phyloP scores from a whole-genome alignment of 2,113 vertebrate species.

The Peromyscus californicus region DNA sequence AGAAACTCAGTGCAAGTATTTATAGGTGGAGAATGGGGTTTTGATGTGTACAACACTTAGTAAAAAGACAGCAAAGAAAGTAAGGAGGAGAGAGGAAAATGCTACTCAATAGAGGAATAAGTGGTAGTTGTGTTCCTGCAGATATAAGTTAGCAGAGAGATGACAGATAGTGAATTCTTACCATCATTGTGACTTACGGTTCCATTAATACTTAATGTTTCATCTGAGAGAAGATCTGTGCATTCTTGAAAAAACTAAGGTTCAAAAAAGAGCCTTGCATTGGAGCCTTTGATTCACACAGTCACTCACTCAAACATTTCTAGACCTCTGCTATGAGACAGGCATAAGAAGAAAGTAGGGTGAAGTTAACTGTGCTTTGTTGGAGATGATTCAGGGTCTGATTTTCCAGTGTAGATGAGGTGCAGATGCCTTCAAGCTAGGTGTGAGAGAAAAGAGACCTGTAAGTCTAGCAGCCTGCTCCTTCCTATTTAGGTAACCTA shows the following conservation, averaged over 20 bases:
- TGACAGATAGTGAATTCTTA: neutral
- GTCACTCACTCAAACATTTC: neutral
- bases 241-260: neutral
- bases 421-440: neutral
- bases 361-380: neutral
- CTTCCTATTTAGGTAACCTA: neutral
- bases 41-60: neutral
- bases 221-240: neutral
- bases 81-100: neutral
- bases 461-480: neutral
- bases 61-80: neutral
- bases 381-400: neutral
- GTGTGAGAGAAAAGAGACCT: neutral
- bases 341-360: neutral
- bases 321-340: neutral
- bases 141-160: neutral
- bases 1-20: neutral
- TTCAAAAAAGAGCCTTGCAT: neutral
- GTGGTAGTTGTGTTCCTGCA: neutral
- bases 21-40: neutral
- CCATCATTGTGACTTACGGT: neutral
- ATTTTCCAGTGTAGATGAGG: neutral
- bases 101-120: neutral
- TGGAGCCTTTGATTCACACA: neutral
- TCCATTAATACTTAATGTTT: neutral